These are phyloP conservation scores for Orgyia antiqua DNA, from an alignment of 2,888 invertebrate species.

Conservation along the genomic window DNA sequence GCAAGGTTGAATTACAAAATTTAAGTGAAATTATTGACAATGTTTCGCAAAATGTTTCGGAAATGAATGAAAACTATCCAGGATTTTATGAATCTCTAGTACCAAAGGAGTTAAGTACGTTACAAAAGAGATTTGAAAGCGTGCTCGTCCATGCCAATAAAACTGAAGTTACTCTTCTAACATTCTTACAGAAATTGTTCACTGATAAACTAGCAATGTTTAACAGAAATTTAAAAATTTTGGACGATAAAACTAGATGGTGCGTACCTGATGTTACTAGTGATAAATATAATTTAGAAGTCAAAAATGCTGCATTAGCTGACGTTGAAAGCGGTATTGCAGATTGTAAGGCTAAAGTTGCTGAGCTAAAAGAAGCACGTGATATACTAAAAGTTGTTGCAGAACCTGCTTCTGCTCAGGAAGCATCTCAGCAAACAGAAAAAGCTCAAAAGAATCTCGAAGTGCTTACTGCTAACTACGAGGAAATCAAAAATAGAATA, in stretches of 20 bases:
- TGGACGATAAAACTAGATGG: conserved; percentile 94
- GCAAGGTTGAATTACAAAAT: conserved; percentile 84
- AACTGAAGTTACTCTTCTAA: conserved; percentile 86
- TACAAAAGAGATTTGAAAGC: conserved; percentile 91
- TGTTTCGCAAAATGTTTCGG: conserved; percentile 82
- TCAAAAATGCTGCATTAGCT: conserved; percentile 88
- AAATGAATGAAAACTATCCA: conserved; percentile 86
- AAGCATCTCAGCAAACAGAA: conserved; percentile 83
- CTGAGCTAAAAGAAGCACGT: conserved; percentile 84
- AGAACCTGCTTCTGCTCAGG: conserved; percentile 81
- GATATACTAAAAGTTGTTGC: conserved; percentile 85
- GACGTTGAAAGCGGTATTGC: conserved; percentile 86
- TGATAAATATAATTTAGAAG: conserved; percentile 94
- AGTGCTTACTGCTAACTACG: conserved; percentile 82
- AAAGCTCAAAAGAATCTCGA: conserved; percentile 84
- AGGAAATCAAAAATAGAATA: conserved; percentile 82
- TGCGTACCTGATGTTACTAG: conserved; percentile 93
- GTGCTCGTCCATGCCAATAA: conserved; percentile 88
- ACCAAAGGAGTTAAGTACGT: conserved; percentile 88
- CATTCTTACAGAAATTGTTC: conserved; percentile 91
- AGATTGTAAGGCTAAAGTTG: conserved; percentile 83
- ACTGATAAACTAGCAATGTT: conserved; percentile 90
- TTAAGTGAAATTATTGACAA: conserved; percentile 83
- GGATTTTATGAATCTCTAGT: conserved; percentile 86
- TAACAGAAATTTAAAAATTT: conserved; percentile 87